Percentiles rank a stretch among this genome's conserved stretches.
Conservation (phyloP, 1,140 invertebrate genomes). For the Stegodyphus dumicola region DNA sequence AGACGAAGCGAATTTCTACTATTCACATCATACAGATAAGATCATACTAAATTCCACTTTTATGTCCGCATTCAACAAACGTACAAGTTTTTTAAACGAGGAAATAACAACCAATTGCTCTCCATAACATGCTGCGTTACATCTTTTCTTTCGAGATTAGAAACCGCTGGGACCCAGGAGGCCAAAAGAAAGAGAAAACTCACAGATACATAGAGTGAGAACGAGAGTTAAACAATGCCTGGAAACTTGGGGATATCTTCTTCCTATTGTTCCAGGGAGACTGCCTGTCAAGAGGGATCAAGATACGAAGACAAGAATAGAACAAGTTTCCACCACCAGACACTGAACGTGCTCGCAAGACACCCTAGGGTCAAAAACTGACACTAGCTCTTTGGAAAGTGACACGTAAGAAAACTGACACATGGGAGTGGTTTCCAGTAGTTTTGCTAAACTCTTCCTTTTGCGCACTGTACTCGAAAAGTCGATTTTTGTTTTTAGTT, state of each 20-base stretch:
- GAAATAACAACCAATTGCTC: not conserved
- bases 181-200: not conserved
- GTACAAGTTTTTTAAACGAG: not conserved
- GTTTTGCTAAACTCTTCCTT: not conserved
- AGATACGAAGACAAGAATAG: not conserved
- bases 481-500: no score
- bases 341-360: constrained; percentile 11
- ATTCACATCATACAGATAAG: no score
- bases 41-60: no score
- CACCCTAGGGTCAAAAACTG: constrained; percentile 12
- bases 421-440: constrained; percentile 1
- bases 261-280: not conserved
- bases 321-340: constrained; percentile 7
- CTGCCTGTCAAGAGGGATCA: constrained; percentile 8
- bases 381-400: constrained; percentile 10
- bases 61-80: no score
- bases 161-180: not conserved
- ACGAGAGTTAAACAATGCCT: not conserved
- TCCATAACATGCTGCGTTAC: not conserved
- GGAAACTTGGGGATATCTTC: not conserved
- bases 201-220: not conserved
- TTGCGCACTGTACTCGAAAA: not conserved
- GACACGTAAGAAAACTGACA: constrained; percentile 18
- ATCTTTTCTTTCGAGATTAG: not conserved
- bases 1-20: no score